Percentiles rank a stretch among this genome's conserved stretches.
phyloP scores from a whole-genome alignment of 2,888 invertebrate species.

The Microctonus hyperodae region DNA sequence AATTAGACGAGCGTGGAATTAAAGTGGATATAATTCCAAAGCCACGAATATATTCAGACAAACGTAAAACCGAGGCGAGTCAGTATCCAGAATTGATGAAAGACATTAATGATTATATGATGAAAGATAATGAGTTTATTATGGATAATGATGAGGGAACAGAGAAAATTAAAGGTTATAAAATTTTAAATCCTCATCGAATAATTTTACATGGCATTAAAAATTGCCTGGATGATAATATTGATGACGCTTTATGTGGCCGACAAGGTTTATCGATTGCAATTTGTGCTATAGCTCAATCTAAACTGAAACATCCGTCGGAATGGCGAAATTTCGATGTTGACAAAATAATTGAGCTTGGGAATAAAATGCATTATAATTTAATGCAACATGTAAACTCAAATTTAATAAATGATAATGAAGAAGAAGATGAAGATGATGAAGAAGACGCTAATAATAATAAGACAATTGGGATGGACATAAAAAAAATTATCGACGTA shows the following conservation, averaged over 20 bases:
- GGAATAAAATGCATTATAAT: conserved; percentile 43
- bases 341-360: conserved; percentile 48
- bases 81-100: conserved; percentile 54
- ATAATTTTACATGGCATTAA: conserved; percentile 49
- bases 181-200: conserved; percentile 47
- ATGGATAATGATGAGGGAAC: conserved; percentile 12
- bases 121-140: conserved; percentile 45
- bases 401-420: conserved; percentile 27
- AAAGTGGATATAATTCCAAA: conserved; percentile 46
- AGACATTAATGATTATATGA: conserved; percentile 45
- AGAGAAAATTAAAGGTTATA: conserved; percentile 41
- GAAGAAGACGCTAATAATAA: conserved; percentile 24
- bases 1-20: conserved; percentile 32
- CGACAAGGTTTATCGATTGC: conserved; percentile 52
- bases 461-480: conserved; percentile 32
- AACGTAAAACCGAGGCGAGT: conserved; percentile 27
- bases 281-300: conserved; percentile 47
- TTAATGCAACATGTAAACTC: conserved; percentile 48
- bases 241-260: conserved; percentile 42
- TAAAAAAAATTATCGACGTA: conserved; percentile 48
- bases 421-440: conserved; percentile 37
- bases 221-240: conserved; percentile 45
- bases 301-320: conserved; percentile 44
- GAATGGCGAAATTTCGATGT: conserved; percentile 53
- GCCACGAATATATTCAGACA: conserved; percentile 40